A percentile compares a stretch with the other conserved stretches of the same genome.
phyloP scores from a whole-genome alignment of 2,888 invertebrate species.

The Synergus gifuensis region DNA sequence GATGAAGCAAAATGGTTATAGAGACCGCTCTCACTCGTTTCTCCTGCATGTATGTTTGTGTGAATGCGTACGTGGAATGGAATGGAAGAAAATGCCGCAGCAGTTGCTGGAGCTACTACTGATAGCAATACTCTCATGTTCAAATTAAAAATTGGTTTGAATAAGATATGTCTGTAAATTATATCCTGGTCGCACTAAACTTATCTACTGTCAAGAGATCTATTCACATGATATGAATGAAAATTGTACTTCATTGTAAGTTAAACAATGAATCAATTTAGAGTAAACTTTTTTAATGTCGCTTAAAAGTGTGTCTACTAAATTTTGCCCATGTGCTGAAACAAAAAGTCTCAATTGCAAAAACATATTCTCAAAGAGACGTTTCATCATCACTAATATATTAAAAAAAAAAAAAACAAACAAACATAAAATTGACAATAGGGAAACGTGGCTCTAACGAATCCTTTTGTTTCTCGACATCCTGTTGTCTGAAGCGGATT shows the following conservation, averaged over 20 bases:
- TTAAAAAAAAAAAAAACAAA: background rate
- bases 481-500: slow-evolving; percentile 13
- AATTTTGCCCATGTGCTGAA: too few relatives aligned
- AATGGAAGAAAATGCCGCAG: background rate
- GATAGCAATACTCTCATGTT: background rate
- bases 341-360: background rate
- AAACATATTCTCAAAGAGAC: background rate
- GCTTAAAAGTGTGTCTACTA: too few relatives aligned
- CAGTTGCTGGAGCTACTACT: background rate
- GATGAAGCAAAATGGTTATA: slow-evolving; percentile 40
- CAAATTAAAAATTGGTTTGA: too few relatives aligned
- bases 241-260: too few relatives aligned
- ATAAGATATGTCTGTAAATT: too few relatives aligned
- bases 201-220: too few relatives aligned
- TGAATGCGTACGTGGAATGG: background rate
- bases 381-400: background rate
- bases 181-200: too few relatives aligned
- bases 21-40: background rate
- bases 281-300: too few relatives aligned
- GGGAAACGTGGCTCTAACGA: background rate
- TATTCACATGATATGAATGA: too few relatives aligned
- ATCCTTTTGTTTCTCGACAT: slow-evolving; percentile 13
- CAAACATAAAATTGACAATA: background rate
- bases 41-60: background rate
- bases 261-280: too few relatives aligned